Evolutionary conservation across 2,797 vertebrate genomes (phyloP).

Genomic region (Bradypus variegatus): DNA sequence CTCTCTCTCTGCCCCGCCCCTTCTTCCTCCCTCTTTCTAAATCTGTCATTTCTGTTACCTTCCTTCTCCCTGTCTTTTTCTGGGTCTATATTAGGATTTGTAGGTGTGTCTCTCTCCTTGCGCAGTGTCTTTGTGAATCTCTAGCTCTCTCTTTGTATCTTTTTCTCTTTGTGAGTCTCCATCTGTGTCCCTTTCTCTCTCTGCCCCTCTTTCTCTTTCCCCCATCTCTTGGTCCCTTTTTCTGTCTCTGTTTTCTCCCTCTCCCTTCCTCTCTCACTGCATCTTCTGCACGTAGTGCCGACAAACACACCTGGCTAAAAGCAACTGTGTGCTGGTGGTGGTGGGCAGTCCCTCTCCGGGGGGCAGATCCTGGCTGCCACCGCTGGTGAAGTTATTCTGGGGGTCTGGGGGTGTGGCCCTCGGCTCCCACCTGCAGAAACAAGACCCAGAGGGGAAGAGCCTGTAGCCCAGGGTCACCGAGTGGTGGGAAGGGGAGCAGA

Average conservation of each 20-base stretch:
- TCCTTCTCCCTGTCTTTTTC: not conserved
- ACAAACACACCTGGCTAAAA: rapidly evolving
- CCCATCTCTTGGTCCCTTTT: not conserved
- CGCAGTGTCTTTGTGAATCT: not conserved
- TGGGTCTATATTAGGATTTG: not conserved
- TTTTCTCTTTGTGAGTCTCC: not conserved
- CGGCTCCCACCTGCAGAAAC: not conserved
- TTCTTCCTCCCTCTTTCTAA: too few species aligned
- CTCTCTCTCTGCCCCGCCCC: not conserved
- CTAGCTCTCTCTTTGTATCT: not conserved
- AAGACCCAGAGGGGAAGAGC: not conserved
- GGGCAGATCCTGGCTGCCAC: not conserved
- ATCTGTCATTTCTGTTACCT: not conserved
- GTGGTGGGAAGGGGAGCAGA: too few species aligned
- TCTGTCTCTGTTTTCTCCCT: too few species aligned
- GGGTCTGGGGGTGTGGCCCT: not conserved
- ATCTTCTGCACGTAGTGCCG: not conserved
- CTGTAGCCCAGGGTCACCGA: not conserved
- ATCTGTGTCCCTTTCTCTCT: not conserved
- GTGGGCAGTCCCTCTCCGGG: not conserved
- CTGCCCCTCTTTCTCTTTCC: not conserved
- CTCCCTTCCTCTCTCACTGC: not conserved
- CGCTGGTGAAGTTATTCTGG: too few species aligned
- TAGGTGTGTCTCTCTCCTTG: not conserved
- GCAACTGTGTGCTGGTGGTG: not conserved